Evolutionary conservation across 2,888 invertebrate species (phyloP).

Genomic region (Cistogaster globosa): DNA sequence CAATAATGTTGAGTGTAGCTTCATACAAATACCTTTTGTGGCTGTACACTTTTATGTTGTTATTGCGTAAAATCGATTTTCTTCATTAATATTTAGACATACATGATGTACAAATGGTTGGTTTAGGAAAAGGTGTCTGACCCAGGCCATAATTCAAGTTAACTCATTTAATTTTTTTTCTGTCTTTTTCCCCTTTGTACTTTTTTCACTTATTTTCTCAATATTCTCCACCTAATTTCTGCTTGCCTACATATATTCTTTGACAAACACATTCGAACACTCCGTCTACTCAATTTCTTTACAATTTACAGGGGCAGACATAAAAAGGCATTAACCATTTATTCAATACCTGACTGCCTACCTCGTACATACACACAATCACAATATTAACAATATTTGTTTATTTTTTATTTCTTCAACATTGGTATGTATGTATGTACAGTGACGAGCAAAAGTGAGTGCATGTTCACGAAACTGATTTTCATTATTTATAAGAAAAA

Average conservation of each 20-base stretch:
- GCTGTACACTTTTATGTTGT: not conserved
- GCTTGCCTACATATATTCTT: constrained; percentile 2
- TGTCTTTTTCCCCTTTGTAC: constrained; percentile 3
- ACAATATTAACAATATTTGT: constrained; percentile 32
- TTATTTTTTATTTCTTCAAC: constrained; percentile 1
- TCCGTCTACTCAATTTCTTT: constrained; percentile 48
- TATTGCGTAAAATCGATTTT: constrained; percentile 66
- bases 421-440: too few species aligned
- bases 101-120: constrained; percentile 18
- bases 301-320: constrained; percentile 42
- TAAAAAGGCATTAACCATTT: constrained; percentile 48
- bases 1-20: not conserved
- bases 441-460: too few species aligned
- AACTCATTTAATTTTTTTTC: constrained; percentile 52
- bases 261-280: constrained; percentile 15
- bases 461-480: too few species aligned
- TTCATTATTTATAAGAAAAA: too few species aligned
- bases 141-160: constrained; percentile 58
- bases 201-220: constrained; percentile 29
- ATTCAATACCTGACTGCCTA: constrained; percentile 19
- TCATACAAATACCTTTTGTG: constrained; percentile 4
- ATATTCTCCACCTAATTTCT: constrained; percentile 42
- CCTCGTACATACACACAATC: not conserved
- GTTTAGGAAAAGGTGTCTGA: constrained; percentile 62
- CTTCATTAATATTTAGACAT: constrained; percentile 54